Conservation (phyloP, 2,113 vertebrate species). For the Onychostoma macrolepis region DNA sequence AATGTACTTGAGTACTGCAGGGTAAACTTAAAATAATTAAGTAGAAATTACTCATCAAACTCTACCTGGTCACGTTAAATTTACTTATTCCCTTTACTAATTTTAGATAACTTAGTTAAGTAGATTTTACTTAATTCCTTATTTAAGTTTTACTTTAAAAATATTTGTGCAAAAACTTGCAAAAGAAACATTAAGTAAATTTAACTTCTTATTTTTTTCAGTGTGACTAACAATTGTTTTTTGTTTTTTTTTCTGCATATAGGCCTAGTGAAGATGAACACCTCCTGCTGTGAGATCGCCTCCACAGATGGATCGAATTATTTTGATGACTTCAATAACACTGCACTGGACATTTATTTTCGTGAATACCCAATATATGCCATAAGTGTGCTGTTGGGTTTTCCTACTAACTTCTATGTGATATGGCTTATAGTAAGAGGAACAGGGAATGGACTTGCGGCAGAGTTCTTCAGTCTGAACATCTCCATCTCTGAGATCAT, state of each 20-base stretch:
- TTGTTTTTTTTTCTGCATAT: not conserved
- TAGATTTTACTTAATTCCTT: no score
- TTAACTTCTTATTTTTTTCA: no score
- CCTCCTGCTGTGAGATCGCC: constrained; percentile 1
- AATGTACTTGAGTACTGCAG: no score
- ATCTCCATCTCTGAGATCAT: constrained; percentile 19
- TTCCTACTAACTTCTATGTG: constrained; percentile 36
- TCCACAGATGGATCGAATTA: not conserved
- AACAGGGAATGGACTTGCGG: constrained; percentile 27
- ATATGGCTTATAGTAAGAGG: constrained; percentile 41
- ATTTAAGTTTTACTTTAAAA: no score
- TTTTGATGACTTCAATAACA: not conserved
- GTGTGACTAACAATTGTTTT: not conserved
- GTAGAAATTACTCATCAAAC: no score
- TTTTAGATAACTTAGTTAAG: no score
- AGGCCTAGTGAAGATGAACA: constrained; percentile 11
- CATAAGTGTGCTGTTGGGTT: not conserved
- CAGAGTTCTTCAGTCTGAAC: constrained; percentile 43
- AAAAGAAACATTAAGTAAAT: no score
- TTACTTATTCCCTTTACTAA: no score
- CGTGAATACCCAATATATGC: not conserved
- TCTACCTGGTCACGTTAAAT: no score
- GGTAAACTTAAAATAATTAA: no score
- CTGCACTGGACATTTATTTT: not conserved
- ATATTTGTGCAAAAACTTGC: no score